phyloP scores from a whole-genome alignment of 2,888 invertebrate species.

The Cistogaster globosa region DNA sequence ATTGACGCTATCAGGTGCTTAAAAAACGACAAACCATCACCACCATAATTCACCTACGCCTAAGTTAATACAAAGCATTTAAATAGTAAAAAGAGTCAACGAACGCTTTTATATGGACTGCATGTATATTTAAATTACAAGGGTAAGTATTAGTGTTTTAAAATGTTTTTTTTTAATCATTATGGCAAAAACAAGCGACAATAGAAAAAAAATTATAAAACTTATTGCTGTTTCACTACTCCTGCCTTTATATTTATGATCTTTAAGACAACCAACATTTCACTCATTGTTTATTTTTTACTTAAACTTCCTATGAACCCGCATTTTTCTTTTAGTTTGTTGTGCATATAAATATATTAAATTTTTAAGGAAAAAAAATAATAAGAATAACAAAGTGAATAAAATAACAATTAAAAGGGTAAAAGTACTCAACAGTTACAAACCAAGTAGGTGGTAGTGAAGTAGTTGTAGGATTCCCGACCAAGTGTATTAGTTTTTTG shows the following conservation, averaged over 20 bases:
- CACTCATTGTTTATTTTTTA: slow-evolving; percentile 6
- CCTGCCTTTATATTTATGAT: slow-evolving; percentile 20
- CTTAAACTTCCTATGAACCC: slow-evolving; percentile 58
- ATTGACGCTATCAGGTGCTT: too few relatives aligned
- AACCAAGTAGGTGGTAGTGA: slow-evolving; percentile 9
- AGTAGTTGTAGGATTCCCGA: neutral
- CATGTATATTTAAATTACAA: too few relatives aligned
- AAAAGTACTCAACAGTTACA: neutral
- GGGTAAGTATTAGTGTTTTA: too few relatives aligned
- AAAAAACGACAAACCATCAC: too few relatives aligned
- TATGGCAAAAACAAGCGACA: neutral
- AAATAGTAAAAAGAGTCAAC: slow-evolving; percentile 32
- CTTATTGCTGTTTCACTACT: slow-evolving; percentile 6
- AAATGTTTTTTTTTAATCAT: too few relatives aligned
- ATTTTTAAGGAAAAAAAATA: too few relatives aligned
- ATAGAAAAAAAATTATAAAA: slow-evolving; percentile 14
- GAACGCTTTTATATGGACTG: slow-evolving; percentile 14
- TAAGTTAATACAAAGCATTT: neutral
- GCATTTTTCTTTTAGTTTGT: neutral
- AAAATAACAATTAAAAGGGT: slow-evolving; percentile 6
- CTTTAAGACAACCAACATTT: slow-evolving; percentile 26
- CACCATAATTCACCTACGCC: neutral
- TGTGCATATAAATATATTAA: neutral
- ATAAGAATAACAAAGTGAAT: slow-evolving; percentile 18
- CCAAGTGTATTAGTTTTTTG: neutral